Conservation (phyloP, 2,113 vertebrate genomes). For the Prionailurus bengalensis region DNA sequence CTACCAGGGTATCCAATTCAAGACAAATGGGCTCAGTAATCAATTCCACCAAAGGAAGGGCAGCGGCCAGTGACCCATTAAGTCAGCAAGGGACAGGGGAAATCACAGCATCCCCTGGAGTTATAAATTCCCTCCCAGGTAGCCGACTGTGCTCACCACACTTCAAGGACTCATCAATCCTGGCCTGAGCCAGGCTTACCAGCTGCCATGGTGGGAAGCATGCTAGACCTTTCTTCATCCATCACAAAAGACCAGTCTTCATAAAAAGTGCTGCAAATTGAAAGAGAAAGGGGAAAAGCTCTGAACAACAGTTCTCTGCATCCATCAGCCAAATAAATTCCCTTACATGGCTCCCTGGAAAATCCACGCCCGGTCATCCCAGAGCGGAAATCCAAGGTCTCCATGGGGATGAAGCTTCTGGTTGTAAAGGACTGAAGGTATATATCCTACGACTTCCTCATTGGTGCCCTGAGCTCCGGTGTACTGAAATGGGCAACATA, state of each 20-base stretch:
- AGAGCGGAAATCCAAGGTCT: background rate
- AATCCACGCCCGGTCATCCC: background rate
- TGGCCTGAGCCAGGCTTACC: constrained; percentile 87
- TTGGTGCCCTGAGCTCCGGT: background rate
- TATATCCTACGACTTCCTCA: background rate
- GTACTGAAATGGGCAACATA: constrained; percentile 55
- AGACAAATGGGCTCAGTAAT: background rate
- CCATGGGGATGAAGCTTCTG: background rate
- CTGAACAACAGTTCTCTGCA: background rate
- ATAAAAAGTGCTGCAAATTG: constrained; percentile 93
- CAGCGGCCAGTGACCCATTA: background rate
- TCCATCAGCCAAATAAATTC: background rate
- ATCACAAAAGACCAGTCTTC: constrained; percentile 99
- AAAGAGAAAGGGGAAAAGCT: background rate
- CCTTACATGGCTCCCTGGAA: background rate
- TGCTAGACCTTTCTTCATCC: constrained; percentile 97
- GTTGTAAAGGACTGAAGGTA: background rate
- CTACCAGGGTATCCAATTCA: background rate
- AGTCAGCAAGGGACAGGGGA: background rate
- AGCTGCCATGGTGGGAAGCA: constrained; percentile 99
- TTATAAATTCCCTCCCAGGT: background rate
- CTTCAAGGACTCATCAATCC: background rate
- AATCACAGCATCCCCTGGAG: background rate
- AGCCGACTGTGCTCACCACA: background rate
- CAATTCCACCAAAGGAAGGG: background rate